Base-by-base conservation (phyloP, 2,797 vertebrate genomes). In the Tokudaia tokunoshimensis region DNA sequence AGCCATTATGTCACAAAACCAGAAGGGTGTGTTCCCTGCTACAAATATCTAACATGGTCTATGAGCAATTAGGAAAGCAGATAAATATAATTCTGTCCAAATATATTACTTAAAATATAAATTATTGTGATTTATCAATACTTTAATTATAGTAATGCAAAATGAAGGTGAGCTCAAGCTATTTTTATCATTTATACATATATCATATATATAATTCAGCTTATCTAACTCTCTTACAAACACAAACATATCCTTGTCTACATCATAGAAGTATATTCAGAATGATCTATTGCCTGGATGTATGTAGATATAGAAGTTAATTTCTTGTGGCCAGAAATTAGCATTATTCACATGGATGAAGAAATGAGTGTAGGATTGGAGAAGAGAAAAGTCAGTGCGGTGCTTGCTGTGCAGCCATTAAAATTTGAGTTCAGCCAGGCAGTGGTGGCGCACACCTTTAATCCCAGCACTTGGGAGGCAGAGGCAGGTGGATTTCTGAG, bases 41-140 rank as follows among this genome's bases (percentile, higher is more conserved):
- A 44, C 26, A 47, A 91, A 74, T 26, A n/a, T 24, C 74, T 65
- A 87, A 59, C 24, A 31, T 7, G 85, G 15, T 65, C 41, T 47
- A 6, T 3, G 59, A 92, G 44, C 22, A 59, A 85, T 37, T 12
- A 93, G 57, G 29, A 57, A 13, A 85, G 3, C 26, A 75, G 44
- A 10, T 15, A 81, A 86, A 12, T 72, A 15, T 91, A 78, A 87
- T 92, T 24, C n/a, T 44, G 1, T 61, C 57, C 41, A 34, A 93
- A 13, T 3, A 63, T 3, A 85, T 90, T 92, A 82, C 29, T 82
- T 95, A 79, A 92, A 89, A 83, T 89, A 59, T 26, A 76, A 72
- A 86, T 59, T 17, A 83, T 63, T 85, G 6, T 70, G 1, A 20
- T 70, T 12, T 65, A 41, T 19, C 78, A 63, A 82, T 47, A 17